Percentiles rank a stretch among this genome's conserved stretches.
These are phyloP conservation scores for Iguana delicatissima DNA, from an alignment of 2,797 vertebrate genomes.

Conservation along the genomic window DNA sequence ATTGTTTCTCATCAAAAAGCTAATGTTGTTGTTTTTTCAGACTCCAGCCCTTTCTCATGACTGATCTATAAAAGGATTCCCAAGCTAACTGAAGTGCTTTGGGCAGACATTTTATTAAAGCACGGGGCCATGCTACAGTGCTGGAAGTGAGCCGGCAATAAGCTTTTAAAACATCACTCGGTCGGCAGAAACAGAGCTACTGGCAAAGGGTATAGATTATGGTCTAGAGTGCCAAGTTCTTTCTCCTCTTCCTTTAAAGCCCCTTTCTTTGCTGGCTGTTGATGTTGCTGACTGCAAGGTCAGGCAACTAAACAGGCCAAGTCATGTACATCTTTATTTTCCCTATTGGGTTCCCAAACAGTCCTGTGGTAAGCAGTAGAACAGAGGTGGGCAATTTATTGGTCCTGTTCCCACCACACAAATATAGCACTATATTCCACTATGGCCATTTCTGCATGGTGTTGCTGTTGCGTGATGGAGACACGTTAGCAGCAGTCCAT, in stretches of 20 bases:
- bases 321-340: no score
- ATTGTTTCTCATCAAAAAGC: constrained; percentile 62
- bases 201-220: constrained; percentile 71
- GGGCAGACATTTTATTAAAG: constrained; percentile 68
- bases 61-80: constrained; percentile 72
- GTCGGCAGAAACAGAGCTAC: constrained; percentile 64
- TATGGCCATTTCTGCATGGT: no score
- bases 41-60: constrained; percentile 65
- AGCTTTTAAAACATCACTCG: constrained; percentile 72
- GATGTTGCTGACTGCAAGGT: not conserved
- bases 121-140: constrained; percentile 60
- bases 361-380: no score
- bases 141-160: constrained; percentile 70
- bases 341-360: not conserved
- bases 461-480: no score
- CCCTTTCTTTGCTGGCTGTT: constrained; percentile 34
- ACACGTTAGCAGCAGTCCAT: no score
- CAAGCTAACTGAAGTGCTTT: constrained; percentile 73
- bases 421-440: no score
- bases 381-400: no score
- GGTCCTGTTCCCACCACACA: no score
- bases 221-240: constrained; percentile 52
- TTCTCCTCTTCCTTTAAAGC: constrained; percentile 26
- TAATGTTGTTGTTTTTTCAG: constrained; percentile 66
- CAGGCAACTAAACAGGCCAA: not conserved